A percentile compares a stretch with the other conserved stretches of the same genome.
These are phyloP conservation scores for Pteronura brasiliensis DNA, from an alignment of 2,113 vertebrate genomes.

Conservation along the genomic window DNA sequence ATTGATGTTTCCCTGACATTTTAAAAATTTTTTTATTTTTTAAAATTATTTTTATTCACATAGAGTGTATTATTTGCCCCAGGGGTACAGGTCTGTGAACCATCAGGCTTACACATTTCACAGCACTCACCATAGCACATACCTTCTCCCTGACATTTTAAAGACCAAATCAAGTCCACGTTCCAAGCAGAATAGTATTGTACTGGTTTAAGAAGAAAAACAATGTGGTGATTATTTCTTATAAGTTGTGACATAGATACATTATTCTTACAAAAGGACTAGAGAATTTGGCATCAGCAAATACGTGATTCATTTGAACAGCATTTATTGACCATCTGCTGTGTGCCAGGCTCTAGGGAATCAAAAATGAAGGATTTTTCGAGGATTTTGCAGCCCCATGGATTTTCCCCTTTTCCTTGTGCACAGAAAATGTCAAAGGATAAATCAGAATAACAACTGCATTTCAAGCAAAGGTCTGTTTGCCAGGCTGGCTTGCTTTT, in stretches of 20 bases:
- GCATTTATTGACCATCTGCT: not conserved
- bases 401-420: not conserved
- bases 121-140: too few species aligned
- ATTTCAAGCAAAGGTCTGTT: not conserved
- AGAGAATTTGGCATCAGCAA: not conserved
- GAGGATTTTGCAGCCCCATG: not conserved
- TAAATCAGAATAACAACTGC: not conserved
- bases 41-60: too few species aligned
- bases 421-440: not conserved
- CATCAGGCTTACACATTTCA: too few species aligned
- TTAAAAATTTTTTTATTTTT: not conserved
- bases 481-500: not conserved
- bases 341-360: not conserved
- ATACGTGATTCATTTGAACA: not conserved
- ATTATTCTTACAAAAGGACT: not conserved
- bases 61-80: too few species aligned
- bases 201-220: not conserved
- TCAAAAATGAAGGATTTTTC: not conserved
- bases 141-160: not conserved
- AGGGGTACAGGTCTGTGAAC: too few species aligned
- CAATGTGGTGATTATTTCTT: not conserved
- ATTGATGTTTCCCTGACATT: not conserved
- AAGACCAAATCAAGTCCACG: not conserved
- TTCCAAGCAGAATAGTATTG: not conserved
- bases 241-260: not conserved